These are phyloP conservation scores for Helicolenus hilgendorfi DNA, from an alignment of 2,797 vertebrate genomes.

Conservation along the genomic window DNA sequence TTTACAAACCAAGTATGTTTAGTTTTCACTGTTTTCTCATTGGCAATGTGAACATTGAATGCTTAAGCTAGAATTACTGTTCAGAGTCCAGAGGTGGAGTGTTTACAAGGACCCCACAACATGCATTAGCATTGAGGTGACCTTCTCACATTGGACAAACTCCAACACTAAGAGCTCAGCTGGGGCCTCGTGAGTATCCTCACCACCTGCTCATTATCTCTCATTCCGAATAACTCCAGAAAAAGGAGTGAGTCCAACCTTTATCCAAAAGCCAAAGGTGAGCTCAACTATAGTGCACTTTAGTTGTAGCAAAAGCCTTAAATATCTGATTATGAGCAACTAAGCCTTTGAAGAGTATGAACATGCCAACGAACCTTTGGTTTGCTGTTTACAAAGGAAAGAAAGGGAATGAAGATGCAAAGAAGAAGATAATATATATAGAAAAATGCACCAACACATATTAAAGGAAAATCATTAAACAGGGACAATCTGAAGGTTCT, in stretches of 20 bases:
- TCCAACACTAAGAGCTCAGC: conserved; percentile 52
- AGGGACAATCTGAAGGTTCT: background rate
- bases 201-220: conserved; percentile 54
- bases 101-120: conserved; percentile 23
- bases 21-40: background rate
- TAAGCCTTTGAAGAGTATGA: background rate
- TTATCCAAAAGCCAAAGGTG: background rate
- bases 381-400: background rate
- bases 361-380: background rate
- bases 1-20: background rate
- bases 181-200: conserved; percentile 39
- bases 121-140: conserved; percentile 52
- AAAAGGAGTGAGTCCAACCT: conserved; percentile 14
- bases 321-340: background rate
- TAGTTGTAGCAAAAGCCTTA: background rate
- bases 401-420: background rate
- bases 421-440: background rate
- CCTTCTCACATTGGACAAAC: conserved; percentile 65
- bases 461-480: background rate
- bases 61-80: conserved; percentile 6
- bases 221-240: conserved; percentile 2
- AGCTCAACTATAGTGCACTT: background rate
- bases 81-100: conserved; percentile 36
- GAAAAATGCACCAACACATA: background rate
- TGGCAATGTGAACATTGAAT: background rate